Base-by-base conservation (phyloP, 2,113 vertebrate species). In the Desmodus rotundus region DNA sequence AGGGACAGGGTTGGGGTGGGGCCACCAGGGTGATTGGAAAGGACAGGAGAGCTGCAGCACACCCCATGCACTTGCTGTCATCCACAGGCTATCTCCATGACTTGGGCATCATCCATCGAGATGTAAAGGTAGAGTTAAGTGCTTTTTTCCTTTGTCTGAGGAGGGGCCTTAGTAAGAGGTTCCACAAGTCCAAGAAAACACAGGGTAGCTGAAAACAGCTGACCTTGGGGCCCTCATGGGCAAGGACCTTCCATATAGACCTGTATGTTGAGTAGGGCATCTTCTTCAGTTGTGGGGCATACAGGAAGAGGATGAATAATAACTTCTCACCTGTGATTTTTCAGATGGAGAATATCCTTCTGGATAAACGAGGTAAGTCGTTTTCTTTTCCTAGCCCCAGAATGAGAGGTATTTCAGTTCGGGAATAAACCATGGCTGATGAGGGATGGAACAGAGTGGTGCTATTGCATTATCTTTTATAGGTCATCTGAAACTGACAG, bases 311-410 rank as follows among this genome's bases (percentile, higher is more conserved):
- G 33, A 83, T 72, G 14, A 88, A 81, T 68, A 91, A 68, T 83
- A 72, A 91, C 65, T 92, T 94, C 38, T 96, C 20, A 94, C 73
- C 96, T 36, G 24, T 96, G 82, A 82, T 10, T 97, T 97, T 99
- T 77, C 97, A 99, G 99, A 99, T 99, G 99, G 99, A 99, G 97
- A 99, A 99, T 97, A 99, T 99, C 70, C 99, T 99, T 52, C 97
- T 99, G 89, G 99, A 99, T 95, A 99, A 99, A 95, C 97, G 99
- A 96, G 99, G 99, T 99, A 98, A 98, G 98, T 97, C 10, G 7
- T 50, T 41, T 65, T 19, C 8, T 17, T 83, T 1, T 1, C 31
- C 68, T 65, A 74, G 45, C 5, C 28, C 26, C 38, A 90, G 36
- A 56, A 76, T 73, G 36, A 70, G 56, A 72, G 43, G 36, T 54